phyloP scores from a whole-genome alignment of 2,113 vertebrate genomes.

The Spermophilus dauricus region DNA sequence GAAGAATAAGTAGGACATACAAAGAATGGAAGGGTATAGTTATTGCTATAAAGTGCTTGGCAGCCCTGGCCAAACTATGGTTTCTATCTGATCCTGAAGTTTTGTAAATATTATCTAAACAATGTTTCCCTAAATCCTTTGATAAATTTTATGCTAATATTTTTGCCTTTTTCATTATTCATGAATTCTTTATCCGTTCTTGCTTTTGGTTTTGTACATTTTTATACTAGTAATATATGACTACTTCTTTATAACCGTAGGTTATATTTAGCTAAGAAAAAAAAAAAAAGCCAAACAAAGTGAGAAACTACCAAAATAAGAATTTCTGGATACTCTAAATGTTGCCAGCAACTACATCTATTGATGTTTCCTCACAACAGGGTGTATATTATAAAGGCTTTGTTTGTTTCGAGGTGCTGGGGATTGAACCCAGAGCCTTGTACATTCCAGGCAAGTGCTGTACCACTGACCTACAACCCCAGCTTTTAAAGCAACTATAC shows the following conservation, averaged over 20 bases:
- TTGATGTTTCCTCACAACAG: constrained; percentile 5
- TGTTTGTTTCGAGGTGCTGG: not conserved
- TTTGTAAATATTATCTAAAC: not conserved
- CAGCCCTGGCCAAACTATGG: not conserved
- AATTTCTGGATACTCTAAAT: constrained; percentile 17
- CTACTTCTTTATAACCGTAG: not conserved
- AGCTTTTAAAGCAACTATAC: not conserved
- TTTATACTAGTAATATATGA: constrained; percentile 17
- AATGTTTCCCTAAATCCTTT: not conserved
- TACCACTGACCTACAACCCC: not conserved
- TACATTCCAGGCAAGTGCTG: not conserved
- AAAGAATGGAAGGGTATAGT: not conserved
- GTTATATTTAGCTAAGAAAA: not conserved
- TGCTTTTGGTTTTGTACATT: not conserved
- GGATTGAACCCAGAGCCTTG: not conserved
- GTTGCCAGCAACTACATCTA: constrained; percentile 7
- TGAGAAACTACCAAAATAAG: constrained; percentile 53
- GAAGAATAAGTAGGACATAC: not conserved
- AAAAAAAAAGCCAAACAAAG: constrained; percentile 3
- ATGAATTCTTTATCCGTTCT: constrained; percentile 10
- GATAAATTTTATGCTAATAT: constrained; percentile 36
- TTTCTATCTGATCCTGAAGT: not conserved
- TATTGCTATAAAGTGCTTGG: not conserved
- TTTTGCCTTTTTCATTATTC: constrained; percentile 53
- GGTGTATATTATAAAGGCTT: not conserved